These are phyloP conservation scores for Spisula solida DNA, from an alignment of 2,888 invertebrate species.

Conservation along the genomic window DNA sequence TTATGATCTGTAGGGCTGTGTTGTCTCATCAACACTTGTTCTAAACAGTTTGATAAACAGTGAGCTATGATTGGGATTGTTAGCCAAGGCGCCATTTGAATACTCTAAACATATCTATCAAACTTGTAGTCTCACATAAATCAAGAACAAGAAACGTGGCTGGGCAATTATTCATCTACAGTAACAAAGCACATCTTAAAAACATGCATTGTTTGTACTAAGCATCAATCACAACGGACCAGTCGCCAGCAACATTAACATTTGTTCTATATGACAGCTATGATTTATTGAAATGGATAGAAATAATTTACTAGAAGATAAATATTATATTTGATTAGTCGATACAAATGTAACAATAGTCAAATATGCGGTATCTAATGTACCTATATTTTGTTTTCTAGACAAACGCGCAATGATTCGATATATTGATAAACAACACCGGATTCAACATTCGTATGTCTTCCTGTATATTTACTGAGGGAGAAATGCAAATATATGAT, in stretches of 20 bases:
- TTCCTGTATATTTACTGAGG: too few species aligned
- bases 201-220: neutral
- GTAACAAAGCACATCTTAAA: neutral
- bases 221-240: neutral
- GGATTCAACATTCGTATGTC: neutral
- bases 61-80: too few species aligned
- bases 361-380: neutral
- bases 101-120: too few species aligned
- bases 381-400: neutral
- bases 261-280: neutral
- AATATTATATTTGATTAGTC: neutral
- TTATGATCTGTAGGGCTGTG: too few species aligned
- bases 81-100: too few species aligned
- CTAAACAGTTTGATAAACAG: too few species aligned
- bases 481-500: too few species aligned
- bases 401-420: neutral
- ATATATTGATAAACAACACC: neutral
- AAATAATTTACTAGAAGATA: neutral
- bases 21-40: too few species aligned
- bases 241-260: slow-evolving; percentile 3
- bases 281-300: neutral
- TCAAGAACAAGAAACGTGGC: neutral
- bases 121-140: too few species aligned
- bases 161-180: neutral
- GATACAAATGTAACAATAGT: neutral